Conservation (phyloP, 2,888 invertebrate species). For the Pseudococcus longispinus region DNA sequence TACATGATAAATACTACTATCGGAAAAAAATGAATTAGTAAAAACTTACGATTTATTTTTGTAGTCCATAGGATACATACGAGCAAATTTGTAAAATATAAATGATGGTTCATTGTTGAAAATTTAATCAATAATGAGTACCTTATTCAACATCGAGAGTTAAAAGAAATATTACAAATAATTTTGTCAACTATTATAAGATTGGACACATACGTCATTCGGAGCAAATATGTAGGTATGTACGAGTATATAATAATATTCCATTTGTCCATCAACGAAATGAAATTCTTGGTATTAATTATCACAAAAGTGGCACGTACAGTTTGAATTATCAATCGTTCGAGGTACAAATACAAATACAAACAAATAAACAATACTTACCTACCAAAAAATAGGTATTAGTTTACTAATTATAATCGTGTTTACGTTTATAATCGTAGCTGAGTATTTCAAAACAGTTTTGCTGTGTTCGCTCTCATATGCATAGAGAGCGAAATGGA, state of each 20-base stretch:
- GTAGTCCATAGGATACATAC: background rate
- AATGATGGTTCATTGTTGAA: too few species aligned
- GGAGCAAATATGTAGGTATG: too few species aligned
- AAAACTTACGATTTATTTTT: background rate
- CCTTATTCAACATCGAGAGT: background rate
- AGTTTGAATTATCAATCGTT: background rate
- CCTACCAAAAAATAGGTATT: background rate
- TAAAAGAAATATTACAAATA: too few species aligned
- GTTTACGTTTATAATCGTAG: too few species aligned
- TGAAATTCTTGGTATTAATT: background rate
- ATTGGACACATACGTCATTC: too few species aligned
- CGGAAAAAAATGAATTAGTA: background rate
- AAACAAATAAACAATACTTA: background rate
- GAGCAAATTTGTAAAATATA: background rate
- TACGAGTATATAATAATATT: too few species aligned
- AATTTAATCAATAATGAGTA: background rate
- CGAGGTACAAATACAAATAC: conserved; percentile 21
- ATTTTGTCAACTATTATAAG: too few species aligned
- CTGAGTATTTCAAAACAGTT: too few species aligned
- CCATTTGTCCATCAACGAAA: background rate
- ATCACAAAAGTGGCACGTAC: background rate
- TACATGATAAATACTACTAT: too few species aligned
- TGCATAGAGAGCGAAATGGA: too few species aligned
- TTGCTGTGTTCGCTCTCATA: too few species aligned
- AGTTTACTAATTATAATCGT: too few species aligned